Evolutionary conservation across 2,888 invertebrate species (phyloP).

Genomic region (Terebella lapidaria): DNA sequence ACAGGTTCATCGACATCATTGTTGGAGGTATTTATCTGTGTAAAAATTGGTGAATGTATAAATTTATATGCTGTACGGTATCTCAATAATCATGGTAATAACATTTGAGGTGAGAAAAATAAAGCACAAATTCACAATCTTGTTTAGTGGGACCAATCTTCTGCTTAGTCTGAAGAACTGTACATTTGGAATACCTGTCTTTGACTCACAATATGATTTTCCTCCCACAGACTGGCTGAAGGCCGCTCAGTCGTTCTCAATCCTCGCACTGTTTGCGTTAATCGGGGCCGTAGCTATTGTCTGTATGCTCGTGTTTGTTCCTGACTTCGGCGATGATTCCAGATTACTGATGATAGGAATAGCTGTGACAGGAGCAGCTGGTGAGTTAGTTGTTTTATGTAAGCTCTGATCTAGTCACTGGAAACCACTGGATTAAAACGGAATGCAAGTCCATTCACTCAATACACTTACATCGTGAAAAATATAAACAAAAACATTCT

Average conservation of each 20-base stretch:
- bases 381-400: no score
- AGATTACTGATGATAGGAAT: constrained; percentile 14
- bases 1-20: constrained; percentile 25
- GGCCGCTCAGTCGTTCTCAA: constrained; percentile 25
- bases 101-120: no score
- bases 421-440: no score
- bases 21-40: constrained; percentile 20
- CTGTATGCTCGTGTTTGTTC: constrained; percentile 19
- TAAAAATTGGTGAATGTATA: neutral
- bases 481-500: no score
- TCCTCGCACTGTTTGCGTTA: constrained; percentile 21
- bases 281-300: constrained; percentile 19
- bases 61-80: no score
- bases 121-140: no score
- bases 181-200: neutral
- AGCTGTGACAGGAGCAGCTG: constrained; percentile 14
- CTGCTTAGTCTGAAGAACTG: neutral
- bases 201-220: neutral
- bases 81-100: no score
- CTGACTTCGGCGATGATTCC: constrained; percentile 17
- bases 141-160: no score
- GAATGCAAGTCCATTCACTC: no score
- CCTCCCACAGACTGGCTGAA: constrained; percentile 25
- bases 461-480: no score
- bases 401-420: no score